These are phyloP conservation scores for Vanessa tameamea DNA, from an alignment of 1,140 invertebrate genomes.

Conservation along the genomic window DNA sequence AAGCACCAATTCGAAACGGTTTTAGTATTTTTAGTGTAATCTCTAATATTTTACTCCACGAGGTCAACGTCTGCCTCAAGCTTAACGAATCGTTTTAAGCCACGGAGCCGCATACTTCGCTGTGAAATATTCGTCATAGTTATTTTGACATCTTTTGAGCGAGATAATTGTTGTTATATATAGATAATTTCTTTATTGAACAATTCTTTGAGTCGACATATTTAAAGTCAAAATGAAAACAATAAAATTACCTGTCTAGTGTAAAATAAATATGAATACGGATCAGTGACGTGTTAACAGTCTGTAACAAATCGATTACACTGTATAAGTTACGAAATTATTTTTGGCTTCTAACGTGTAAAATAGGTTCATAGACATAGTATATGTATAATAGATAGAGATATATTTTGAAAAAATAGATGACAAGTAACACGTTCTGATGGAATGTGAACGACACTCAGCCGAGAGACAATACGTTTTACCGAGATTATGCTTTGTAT, in stretches of 20 bases:
- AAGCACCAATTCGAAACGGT: slow-evolving; percentile 21
- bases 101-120: slow-evolving; percentile 35
- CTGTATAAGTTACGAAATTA: too few relatives aligned
- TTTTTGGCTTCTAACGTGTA: too few relatives aligned
- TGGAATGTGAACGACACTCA: too few relatives aligned
- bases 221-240: not conserved
- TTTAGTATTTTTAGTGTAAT: slow-evolving; percentile 2
- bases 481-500: too few relatives aligned
- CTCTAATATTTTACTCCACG: slow-evolving; percentile 33
- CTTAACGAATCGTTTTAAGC: slow-evolving; percentile 41
- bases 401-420: too few relatives aligned
- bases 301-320: too few relatives aligned
- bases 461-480: too few relatives aligned
- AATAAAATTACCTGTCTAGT: not conserved
- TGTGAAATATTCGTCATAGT: slow-evolving; percentile 22
- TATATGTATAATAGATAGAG: too few relatives aligned
- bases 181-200: not conserved
- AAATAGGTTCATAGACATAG: too few relatives aligned
- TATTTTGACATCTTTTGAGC: slow-evolving; percentile 11
- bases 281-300: not conserved
- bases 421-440: too few relatives aligned
- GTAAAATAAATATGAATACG: not conserved
- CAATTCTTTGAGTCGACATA: not conserved
- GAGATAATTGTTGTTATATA: not conserved
- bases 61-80: slow-evolving; percentile 37